A percentile compares a stretch with the other conserved stretches of the same genome.
phyloP scores from a whole-genome alignment of 2,888 invertebrate genomes.

The Dynastes hyllus region DNA sequence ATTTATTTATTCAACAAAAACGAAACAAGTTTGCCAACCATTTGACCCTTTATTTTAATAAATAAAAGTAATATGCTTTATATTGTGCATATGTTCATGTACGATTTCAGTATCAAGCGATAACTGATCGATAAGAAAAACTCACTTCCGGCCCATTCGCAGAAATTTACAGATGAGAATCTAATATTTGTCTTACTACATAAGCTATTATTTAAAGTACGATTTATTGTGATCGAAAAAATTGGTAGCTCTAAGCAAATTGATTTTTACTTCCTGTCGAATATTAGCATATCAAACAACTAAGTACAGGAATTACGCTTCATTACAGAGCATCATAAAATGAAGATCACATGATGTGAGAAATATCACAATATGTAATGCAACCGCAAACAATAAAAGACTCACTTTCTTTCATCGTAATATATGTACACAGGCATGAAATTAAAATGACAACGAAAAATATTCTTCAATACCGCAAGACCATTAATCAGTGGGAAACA shows the following conservation, averaged over 20 bases:
- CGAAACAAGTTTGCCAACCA: too few species aligned
- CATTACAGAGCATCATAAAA: not conserved
- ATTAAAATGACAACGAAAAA: not conserved
- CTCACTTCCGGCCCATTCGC: not conserved
- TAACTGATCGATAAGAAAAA: not conserved
- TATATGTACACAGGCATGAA: not conserved
- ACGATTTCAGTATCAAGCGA: not conserved
- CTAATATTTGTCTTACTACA: too few species aligned
- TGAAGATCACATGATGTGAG: not conserved
- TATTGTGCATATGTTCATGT: too few species aligned
- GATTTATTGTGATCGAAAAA: too few species aligned
- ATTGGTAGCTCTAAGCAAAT: too few species aligned
- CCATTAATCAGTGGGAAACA: too few species aligned
- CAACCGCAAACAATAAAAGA: not conserved
- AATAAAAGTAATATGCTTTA: too few species aligned
- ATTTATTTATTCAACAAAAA: too few species aligned
- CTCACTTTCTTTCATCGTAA: constrained; percentile 6
- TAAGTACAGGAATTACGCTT: not conserved
- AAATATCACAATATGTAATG: constrained; percentile 14
- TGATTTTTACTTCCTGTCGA: constrained; percentile 2
- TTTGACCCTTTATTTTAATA: too few species aligned
- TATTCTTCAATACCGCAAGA: not conserved
- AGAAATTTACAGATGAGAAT: not conserved
- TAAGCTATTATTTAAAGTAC: not conserved
- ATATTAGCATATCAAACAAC: not conserved